phyloP scores from a whole-genome alignment of 53 echinoderm and acorn worm species.

The Hippasteria phrygiana region DNA sequence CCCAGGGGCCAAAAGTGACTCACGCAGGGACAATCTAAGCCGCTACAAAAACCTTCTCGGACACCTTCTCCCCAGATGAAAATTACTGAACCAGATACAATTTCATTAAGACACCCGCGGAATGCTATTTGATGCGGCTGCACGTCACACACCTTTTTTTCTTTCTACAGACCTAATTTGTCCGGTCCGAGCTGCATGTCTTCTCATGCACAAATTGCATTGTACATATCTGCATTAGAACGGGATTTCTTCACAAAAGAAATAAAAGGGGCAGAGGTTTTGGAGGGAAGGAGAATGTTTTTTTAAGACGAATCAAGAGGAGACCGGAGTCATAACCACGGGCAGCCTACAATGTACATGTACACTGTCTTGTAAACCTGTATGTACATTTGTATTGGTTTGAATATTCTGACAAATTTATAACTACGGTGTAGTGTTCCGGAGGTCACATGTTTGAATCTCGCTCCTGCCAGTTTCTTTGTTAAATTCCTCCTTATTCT shows the following conservation, averaged over 20 bases:
- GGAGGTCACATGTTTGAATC: no score
- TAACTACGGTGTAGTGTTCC: no score
- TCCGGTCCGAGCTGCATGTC: background rate
- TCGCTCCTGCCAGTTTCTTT: no score
- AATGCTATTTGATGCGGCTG: background rate
- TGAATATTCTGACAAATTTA: no score
- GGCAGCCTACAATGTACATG: no score
- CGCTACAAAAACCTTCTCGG: constrained; percentile 40
- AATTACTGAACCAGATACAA: constrained; percentile 41
- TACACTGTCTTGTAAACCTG: background rate
- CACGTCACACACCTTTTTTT: background rate
- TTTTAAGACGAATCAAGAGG: no score
- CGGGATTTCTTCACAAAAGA: no score
- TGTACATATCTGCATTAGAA: background rate
- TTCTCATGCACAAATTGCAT: background rate
- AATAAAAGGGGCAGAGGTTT: no score
- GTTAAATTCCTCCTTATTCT: no score
- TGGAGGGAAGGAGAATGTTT: no score
- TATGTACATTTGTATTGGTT: background rate
- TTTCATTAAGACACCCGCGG: constrained; percentile 28
- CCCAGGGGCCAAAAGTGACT: constrained; percentile 9
- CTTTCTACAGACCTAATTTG: background rate
- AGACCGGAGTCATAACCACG: no score
- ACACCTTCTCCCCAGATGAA: constrained; percentile 21
- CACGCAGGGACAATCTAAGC: constrained; percentile 1